Percentiles rank a stretch among this genome's conserved stretches.
Evolutionary conservation across 2,888 invertebrate species (phyloP).

Genomic region (Cylloceria caligata): DNA sequence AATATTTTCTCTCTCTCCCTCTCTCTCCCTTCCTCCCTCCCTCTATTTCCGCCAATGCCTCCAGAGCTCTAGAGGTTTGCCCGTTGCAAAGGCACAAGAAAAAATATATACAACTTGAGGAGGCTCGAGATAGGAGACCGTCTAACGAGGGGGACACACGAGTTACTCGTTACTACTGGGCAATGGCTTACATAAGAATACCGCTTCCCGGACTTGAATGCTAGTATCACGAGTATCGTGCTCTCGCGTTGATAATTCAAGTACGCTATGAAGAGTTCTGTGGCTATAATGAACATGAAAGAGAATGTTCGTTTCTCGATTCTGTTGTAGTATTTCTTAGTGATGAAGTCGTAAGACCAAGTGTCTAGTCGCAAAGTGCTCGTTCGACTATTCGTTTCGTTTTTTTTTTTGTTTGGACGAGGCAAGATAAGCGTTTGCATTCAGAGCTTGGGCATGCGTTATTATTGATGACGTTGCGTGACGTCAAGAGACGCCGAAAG

Average conservation of each 20-base stretch:
- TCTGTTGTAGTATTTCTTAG: background rate
- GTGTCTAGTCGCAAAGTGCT: constrained; percentile 18
- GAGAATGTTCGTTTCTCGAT: background rate
- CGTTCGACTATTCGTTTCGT: background rate
- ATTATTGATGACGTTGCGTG: constrained; percentile 78
- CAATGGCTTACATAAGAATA: constrained; percentile 21
- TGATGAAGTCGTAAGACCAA: constrained; percentile 13
- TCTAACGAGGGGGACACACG: constrained; percentile 18
- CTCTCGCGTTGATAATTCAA: background rate
- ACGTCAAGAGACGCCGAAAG: constrained; percentile 66
- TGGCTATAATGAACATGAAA: background rate
- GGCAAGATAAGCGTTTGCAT: constrained; percentile 29
- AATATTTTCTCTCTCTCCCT: constrained; percentile 3
- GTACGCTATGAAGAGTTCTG: background rate
- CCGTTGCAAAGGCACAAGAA: background rate
- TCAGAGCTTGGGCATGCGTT: constrained; percentile 62
- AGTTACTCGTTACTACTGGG: background rate
- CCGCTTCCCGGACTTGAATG: constrained; percentile 22
- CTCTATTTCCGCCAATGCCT: background rate
- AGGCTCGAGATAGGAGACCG: constrained; percentile 27
- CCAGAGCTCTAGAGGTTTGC: background rate
- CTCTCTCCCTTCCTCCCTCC: background rate
- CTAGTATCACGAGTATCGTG: background rate
- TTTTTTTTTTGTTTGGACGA: constrained; percentile 13
- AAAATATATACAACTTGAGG: background rate